These are phyloP conservation scores for Vireo griseus DNA, from an alignment of 2,797 vertebrate genomes.

Conservation along the genomic window DNA sequence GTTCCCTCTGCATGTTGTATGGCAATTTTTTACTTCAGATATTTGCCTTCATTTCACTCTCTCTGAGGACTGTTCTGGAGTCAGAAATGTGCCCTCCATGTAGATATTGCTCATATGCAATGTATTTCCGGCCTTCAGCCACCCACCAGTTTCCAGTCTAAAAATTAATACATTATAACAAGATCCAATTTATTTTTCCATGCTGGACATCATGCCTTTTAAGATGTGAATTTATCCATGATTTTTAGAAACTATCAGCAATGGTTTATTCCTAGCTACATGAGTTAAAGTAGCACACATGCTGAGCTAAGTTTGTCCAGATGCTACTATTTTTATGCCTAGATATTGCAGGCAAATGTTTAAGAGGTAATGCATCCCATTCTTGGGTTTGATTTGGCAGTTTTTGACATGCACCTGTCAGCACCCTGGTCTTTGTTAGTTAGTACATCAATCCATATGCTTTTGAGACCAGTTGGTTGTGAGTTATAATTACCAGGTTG, in stretches of 20 bases:
- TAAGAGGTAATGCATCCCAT: background rate
- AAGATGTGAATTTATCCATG: background rate
- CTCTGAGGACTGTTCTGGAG: background rate
- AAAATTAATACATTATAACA: background rate
- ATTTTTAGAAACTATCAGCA: background rate
- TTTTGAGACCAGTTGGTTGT: background rate
- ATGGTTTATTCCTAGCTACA: background rate
- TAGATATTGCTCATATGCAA: background rate
- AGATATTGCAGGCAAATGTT: background rate
- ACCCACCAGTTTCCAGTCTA: background rate
- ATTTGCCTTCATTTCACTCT: background rate
- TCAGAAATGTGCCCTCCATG: background rate
- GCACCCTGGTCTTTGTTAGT: background rate
- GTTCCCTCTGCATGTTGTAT: background rate
- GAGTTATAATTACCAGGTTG: background rate
- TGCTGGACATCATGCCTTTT: background rate
- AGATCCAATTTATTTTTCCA: background rate
- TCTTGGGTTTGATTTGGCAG: background rate
- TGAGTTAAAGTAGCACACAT: background rate
- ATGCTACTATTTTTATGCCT: slow-evolving; percentile 3
- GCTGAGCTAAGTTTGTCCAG: background rate
- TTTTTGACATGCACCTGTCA: background rate
- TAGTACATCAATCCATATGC: background rate
- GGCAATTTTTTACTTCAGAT: background rate
- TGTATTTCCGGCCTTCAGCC: background rate